Percentiles rank a stretch among this genome's conserved stretches.
Conservation (phyloP, 2,797 vertebrate species). For the Meriones psammophilus region DNA sequence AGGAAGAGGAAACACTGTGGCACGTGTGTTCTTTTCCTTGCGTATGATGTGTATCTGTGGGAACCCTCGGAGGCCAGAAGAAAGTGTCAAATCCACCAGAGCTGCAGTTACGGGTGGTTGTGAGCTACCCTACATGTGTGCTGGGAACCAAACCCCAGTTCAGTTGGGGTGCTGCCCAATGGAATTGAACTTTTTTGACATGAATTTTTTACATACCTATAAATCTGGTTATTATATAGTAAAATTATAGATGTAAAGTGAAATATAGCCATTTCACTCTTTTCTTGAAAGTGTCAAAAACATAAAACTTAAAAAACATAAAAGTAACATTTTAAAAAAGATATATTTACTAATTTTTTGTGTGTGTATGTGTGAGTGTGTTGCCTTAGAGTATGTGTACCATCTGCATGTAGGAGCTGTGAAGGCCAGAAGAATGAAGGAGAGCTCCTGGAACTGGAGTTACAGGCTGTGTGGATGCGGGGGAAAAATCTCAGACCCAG, state of each 20-base stretch:
- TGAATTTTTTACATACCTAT: neutral
- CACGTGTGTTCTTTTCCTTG: neutral
- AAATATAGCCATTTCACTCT: neutral
- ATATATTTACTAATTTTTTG: no score
- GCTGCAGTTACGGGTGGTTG: neutral
- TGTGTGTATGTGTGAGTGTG: neutral
- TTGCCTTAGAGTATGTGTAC: neutral
- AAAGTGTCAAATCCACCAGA: neutral
- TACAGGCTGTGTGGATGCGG: neutral
- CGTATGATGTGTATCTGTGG: no score
- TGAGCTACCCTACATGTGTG: neutral
- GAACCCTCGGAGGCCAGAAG: neutral
- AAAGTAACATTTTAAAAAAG: neutral
- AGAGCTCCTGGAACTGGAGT: neutral
- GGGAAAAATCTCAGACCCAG: no score
- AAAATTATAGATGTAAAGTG: neutral
- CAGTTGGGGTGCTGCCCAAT: neutral
- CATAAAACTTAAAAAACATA: neutral
- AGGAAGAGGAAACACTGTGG: neutral
- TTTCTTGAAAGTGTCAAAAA: conserved; percentile 23
- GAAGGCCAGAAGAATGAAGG: neutral
- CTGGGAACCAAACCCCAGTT: neutral
- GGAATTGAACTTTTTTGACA: neutral
- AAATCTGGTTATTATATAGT: neutral
- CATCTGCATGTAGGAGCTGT: no score